Evolutionary conservation across 2,888 invertebrate genomes (phyloP).

Genomic region (Pilophorus perplexus): DNA sequence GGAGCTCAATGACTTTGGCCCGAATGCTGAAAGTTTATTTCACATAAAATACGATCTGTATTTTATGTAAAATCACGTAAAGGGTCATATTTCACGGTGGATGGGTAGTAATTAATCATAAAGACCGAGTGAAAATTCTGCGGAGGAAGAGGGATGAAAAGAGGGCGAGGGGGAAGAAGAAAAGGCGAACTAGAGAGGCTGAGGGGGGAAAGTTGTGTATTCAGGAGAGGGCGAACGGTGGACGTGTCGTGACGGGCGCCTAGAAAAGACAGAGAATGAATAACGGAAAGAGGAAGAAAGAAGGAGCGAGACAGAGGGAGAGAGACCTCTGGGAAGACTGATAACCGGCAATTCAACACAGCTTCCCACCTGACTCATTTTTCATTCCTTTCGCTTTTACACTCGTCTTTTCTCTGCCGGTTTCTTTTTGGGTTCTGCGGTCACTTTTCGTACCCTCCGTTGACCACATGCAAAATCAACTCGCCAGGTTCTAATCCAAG

Average conservation of each 20-base stretch:
- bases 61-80: not conserved
- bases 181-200: not conserved
- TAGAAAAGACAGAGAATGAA: too few relatives aligned
- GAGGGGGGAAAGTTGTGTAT: slow-evolving; percentile 9
- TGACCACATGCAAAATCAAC: too few relatives aligned
- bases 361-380: slow-evolving; percentile 29
- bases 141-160: not conserved
- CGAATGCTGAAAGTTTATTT: too few relatives aligned
- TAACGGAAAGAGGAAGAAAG: not conserved
- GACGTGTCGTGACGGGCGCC: slow-evolving; percentile 10
- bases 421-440: not conserved
- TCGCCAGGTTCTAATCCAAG: too few relatives aligned
- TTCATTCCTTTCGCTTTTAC: slow-evolving; percentile 22
- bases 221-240: not conserved
- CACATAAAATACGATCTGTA: too few relatives aligned
- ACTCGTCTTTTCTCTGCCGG: not conserved
- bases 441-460: not conserved
- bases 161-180: not conserved
- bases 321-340: slow-evolving; percentile 5
- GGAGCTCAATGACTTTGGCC: too few relatives aligned
- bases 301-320: not conserved
- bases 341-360: slow-evolving; percentile 31
- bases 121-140: not conserved
- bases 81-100: not conserved
- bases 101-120: not conserved